Evolutionary conservation across 2,113 vertebrate species (phyloP).

Genomic region (Passer domesticus): DNA sequence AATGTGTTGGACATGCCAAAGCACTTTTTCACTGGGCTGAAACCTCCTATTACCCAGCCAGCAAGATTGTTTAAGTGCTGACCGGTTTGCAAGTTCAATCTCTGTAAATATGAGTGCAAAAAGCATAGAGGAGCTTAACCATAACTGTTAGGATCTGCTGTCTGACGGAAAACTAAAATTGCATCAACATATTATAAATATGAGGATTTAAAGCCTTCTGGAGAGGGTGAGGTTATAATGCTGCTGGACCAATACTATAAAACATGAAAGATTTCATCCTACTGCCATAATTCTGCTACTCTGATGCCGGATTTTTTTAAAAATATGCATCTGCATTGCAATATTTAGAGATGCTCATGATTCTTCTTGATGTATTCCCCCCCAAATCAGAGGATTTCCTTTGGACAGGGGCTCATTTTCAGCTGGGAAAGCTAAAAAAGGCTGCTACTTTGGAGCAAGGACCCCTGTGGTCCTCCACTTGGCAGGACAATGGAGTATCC

Average conservation of each 20-base stretch:
- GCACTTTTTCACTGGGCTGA: neutral
- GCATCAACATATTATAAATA: neutral
- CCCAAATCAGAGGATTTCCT: neutral
- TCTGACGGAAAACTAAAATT: neutral
- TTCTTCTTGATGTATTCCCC: neutral
- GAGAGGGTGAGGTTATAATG: constrained; percentile 10
- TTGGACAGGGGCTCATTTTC: neutral
- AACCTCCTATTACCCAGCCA: neutral
- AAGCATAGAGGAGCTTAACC: neutral
- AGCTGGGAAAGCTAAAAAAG: neutral
- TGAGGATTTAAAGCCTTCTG: neutral
- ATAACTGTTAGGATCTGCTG: neutral
- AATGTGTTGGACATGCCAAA: neutral
- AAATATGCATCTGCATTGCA: neutral
- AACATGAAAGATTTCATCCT: constrained; percentile 4
- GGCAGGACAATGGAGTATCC: neutral
- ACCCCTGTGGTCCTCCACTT: neutral
- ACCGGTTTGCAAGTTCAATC: neutral
- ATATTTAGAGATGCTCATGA: neutral
- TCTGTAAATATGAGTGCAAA: neutral
- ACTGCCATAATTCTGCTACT: constrained; percentile 16
- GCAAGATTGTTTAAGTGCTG: neutral
- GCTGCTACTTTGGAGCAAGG: neutral
- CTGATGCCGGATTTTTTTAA: neutral
- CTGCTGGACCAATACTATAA: neutral